A percentile compares a stretch with the other conserved stretches of the same genome.
phyloP scores from a whole-genome alignment of 2,888 invertebrate species.

The Drosophila diplacantha region DNA sequence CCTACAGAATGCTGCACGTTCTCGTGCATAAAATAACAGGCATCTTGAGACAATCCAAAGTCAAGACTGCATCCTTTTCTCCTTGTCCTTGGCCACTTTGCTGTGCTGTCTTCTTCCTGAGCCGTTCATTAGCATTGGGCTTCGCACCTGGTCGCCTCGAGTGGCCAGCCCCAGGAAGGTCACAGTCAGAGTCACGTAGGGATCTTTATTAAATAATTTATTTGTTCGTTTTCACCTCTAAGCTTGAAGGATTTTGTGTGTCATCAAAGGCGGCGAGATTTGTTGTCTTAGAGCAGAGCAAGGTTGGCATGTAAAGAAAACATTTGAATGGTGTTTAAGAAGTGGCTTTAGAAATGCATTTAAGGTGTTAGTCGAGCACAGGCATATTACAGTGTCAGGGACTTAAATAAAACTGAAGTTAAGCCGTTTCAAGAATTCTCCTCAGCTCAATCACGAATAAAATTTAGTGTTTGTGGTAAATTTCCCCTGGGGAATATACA shows the following conservation, averaged over 20 bases:
- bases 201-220: conserved; percentile 36
- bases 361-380: background rate
- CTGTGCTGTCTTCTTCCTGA: background rate
- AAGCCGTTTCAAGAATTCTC: background rate
- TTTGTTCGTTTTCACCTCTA: conserved; percentile 15
- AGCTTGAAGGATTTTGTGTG: conserved; percentile 15
- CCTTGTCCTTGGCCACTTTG: conserved; percentile 9
- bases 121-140: conserved; percentile 27
- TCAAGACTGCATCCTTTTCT: conserved; percentile 50
- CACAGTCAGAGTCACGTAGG: conserved; percentile 30
- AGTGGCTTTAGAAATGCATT: background rate
- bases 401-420: background rate
- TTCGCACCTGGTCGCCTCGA: conserved; percentile 14
- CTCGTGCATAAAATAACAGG: conserved; percentile 32
- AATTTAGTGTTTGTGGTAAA: background rate
- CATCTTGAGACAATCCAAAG: conserved; percentile 42
- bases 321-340: background rate
- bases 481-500: background rate
- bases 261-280: background rate
- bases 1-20: conserved; percentile 37
- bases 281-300: background rate
- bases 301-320: background rate
- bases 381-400: background rate
- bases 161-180: conserved; percentile 19
- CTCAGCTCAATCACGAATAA: background rate